These are phyloP conservation scores for Bacillus rossius DNA, from an alignment of 1,140 invertebrate species.

Conservation along the genomic window DNA sequence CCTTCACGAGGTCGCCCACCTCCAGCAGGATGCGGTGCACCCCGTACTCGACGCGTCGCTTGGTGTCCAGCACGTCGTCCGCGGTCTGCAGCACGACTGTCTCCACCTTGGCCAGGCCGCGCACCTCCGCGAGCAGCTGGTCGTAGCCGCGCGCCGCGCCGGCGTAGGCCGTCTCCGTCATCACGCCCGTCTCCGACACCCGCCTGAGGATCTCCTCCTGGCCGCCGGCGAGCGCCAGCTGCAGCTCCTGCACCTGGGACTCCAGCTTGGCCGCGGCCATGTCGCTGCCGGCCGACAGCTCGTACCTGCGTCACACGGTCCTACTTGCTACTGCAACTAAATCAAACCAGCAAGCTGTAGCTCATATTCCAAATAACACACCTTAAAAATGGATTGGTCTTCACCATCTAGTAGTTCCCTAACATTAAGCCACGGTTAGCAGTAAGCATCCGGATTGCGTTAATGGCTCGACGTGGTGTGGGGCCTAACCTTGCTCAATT, in stretches of 20 bases:
- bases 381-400: slow-evolving; percentile 20
- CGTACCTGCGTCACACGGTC: slow-evolving; percentile 9
- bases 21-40: slow-evolving; percentile 81
- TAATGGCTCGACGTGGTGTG: no score
- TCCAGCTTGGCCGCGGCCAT: slow-evolving; percentile 20
- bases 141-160: slow-evolving; percentile 52
- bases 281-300: slow-evolving; percentile 15
- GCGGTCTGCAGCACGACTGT: slow-evolving; percentile 75
- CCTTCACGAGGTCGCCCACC: slow-evolving; percentile 62
- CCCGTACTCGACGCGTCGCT: slow-evolving; percentile 76
- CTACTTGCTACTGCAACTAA: no score
- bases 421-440: no score
- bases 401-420: slow-evolving; percentile 36
- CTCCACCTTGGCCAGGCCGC: slow-evolving; percentile 64
- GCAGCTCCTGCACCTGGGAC: slow-evolving; percentile 39
- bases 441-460: no score
- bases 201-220: slow-evolving; percentile 48
- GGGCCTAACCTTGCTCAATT: no score
- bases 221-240: slow-evolving; percentile 19
- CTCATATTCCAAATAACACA: neutral
- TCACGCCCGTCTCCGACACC: slow-evolving; percentile 47
- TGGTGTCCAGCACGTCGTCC: slow-evolving; percentile 78
- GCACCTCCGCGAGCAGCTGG: slow-evolving; percentile 48
- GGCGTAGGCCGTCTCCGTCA: slow-evolving; percentile 47
- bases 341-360: neutral